Evolutionary conservation across 2,113 vertebrate species (phyloP).

Genomic region (Mesitornis unicolor): DNA sequence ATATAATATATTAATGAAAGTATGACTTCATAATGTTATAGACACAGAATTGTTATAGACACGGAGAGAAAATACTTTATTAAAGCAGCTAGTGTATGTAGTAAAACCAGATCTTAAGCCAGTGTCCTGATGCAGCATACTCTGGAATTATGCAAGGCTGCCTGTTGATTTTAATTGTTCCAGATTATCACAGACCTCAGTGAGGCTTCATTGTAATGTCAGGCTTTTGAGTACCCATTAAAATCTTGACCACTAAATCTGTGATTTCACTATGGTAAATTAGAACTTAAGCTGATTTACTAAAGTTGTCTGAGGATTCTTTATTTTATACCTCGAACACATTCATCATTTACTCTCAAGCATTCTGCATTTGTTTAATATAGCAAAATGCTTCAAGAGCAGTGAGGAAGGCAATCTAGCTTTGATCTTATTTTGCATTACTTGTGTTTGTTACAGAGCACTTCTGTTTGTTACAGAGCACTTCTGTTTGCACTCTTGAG

Average conservation of each 20-base stretch:
- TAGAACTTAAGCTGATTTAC: background rate
- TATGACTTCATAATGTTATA: background rate
- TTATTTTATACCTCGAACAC: background rate
- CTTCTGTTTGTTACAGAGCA: background rate
- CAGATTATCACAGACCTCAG: background rate
- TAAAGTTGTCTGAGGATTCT: background rate
- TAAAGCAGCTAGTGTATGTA: background rate
- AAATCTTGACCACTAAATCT: background rate
- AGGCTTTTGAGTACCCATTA: background rate
- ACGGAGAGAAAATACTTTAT: background rate
- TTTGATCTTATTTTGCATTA: background rate
- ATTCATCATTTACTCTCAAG: background rate
- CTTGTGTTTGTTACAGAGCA: background rate
- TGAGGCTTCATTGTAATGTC: background rate
- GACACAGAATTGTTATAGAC: background rate
- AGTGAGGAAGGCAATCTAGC: background rate
- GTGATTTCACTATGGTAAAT: background rate
- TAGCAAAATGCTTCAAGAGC: background rate
- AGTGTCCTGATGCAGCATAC: background rate
- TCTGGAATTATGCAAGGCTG: background rate
- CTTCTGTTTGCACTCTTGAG: conserved; percentile 1
- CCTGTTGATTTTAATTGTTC: background rate
- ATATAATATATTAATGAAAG: background rate
- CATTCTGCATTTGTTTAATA: background rate
- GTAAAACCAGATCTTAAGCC: background rate